Evolutionary conservation across 2,113 vertebrate species (phyloP), one percentile per base, ranked within the genome.

Genomic region (Cynoglossus semilaevis): DNA sequence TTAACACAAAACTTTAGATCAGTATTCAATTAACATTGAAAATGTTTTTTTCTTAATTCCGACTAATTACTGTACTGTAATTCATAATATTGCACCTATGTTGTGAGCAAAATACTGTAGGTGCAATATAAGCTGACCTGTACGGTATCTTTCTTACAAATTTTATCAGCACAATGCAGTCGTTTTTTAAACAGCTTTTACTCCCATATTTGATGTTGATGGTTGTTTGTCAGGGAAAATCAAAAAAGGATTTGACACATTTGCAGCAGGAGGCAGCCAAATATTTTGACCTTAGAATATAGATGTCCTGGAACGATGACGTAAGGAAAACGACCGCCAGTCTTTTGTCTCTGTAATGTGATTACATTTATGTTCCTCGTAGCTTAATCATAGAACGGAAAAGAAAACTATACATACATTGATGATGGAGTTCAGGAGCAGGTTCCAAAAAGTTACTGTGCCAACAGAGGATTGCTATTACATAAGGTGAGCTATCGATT

Each of bases 401-500:
- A 17, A 35, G 12, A 29, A 56, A 44, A 45, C 22, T 29, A 29
- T 29, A 76, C 74, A 72, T 55, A 50, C 41, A 58, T 74, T 72
- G 38, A 47, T 77, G 61, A 74, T 60, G 52, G 48, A 85, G 60
- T 67, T 75, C 62, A 54, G 22, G 55, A 48, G 57, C 7, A 18
- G 63, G 51, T 74, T 64, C 52, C 69, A 67, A 59, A 66, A 12
- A 40, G n/a, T 8, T 29, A 65, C 55, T 43, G 49, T 56, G 57
- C 53, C 4, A 45, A 36, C 51, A 62, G 58, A 58, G 70, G 43
- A 56, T 50, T 58, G 38, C 78, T 73, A 63, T 72, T 53, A 58
- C 55, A 75, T 68, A 35, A 55, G 56, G 59, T 79, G 74, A 87
- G 74, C 49, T 74, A 84, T 81, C 70, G 79, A 81, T 78, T 49